Conservation (phyloP, 2,113 vertebrate genomes). For the Cephalopholis sonnerati region DNA sequence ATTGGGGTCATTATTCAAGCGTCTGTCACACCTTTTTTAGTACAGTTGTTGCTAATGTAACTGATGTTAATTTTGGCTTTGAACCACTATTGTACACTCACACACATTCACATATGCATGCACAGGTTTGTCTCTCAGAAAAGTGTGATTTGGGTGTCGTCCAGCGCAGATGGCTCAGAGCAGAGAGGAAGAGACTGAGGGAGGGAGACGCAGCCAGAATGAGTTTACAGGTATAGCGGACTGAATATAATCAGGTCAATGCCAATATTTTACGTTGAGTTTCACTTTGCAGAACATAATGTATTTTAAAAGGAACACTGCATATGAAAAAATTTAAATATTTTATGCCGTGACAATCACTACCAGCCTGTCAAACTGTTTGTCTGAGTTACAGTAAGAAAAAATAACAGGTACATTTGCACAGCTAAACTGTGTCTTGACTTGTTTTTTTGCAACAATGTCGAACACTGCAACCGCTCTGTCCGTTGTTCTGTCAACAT, state of each 20-base stretch:
- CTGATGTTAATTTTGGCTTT: constrained; percentile 24
- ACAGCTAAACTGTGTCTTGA: not conserved
- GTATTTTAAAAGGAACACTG: not conserved
- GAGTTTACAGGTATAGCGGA: not conserved
- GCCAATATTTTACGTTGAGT: not conserved
- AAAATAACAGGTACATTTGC: not conserved
- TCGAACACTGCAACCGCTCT: not conserved
- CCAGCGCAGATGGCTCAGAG: constrained; percentile 39
- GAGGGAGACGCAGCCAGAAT: not conserved
- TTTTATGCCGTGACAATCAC: not conserved
- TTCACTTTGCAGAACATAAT: not conserved
- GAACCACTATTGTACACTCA: not conserved
- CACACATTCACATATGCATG: not conserved
- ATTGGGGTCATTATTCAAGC: not conserved
- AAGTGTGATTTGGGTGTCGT: constrained; percentile 29
- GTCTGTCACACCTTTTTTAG: not conserved
- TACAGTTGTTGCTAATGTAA: constrained; percentile 15
- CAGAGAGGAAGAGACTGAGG: constrained; percentile 15
- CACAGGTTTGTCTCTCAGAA: constrained; percentile 33
- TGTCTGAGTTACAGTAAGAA: not conserved
- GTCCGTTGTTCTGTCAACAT: not conserved
- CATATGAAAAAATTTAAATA: not conserved
- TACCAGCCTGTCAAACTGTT: not conserved
- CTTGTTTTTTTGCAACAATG: not conserved
- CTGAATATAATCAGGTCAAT: not conserved